A percentile compares a stretch with the other conserved stretches of the same genome.
Conservation (phyloP, 2,888 invertebrate genomes). For the Cremastinae sp. region DNA sequence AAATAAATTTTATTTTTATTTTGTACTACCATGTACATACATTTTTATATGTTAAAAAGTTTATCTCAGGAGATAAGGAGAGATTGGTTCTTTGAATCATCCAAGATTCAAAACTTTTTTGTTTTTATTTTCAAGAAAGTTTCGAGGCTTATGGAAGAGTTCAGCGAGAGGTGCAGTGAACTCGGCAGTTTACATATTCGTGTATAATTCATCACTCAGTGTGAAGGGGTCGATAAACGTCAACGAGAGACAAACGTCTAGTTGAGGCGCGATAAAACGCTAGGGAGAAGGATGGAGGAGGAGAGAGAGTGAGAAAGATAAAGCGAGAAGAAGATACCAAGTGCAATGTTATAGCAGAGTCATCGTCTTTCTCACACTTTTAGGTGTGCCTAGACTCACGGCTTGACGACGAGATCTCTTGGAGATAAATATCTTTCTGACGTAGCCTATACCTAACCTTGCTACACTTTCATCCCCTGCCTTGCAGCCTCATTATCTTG, state of each 20-base stretch:
- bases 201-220: conserved; percentile 23
- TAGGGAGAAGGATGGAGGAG: conserved; percentile 11
- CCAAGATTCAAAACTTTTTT: background rate
- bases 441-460: conserved; percentile 25
- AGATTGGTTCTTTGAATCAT: too few relatives aligned
- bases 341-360: conserved; percentile 39
- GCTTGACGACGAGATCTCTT: conserved; percentile 38
- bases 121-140: background rate
- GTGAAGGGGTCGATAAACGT: conserved; percentile 36
- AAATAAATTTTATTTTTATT: too few relatives aligned
- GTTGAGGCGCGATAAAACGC: background rate
- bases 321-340: conserved; percentile 8
- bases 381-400: conserved; percentile 19
- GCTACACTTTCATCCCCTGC: conserved; percentile 21
- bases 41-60: background rate
- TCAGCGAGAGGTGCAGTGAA: too few relatives aligned
- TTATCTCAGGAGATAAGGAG: too few relatives aligned
- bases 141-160: background rate
- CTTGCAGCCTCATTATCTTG: background rate
- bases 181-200: conserved; percentile 10
- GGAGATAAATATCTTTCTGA: conserved; percentile 52
- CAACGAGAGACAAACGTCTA: conserved; percentile 4
- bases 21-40: too few relatives aligned
- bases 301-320: conserved; percentile 18
- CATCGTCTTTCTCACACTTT: conserved; percentile 47